A percentile compares a stretch with the other conserved stretches of the same genome.
phyloP scores from a whole-genome alignment of 2,797 vertebrate species.

The Hydrocynus forskahlii region DNA sequence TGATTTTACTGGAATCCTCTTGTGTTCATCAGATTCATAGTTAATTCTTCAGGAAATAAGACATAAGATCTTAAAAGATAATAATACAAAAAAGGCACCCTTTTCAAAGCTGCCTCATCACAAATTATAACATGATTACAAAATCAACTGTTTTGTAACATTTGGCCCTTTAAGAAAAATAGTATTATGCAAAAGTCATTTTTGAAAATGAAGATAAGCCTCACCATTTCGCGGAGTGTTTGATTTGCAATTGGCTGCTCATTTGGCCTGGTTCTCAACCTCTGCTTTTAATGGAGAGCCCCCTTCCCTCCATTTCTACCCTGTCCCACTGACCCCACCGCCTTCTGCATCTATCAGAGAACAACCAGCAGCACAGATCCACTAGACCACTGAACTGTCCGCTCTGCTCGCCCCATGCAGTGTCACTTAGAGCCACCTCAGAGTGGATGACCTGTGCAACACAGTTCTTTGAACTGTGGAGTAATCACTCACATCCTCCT shows the following conservation, averaged over 20 bases:
- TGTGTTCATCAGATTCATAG: conserved; percentile 55
- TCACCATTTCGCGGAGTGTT: conserved; percentile 84
- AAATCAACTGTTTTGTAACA: conserved; percentile 57
- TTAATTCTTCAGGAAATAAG: conserved; percentile 19
- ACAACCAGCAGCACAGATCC: conserved; percentile 97
- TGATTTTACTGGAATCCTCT: conserved; percentile 66
- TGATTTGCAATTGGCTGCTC: conserved; percentile 82
- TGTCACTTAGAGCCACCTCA: conserved; percentile 29
- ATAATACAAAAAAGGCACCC: conserved; percentile 42
- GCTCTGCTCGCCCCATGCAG: conserved; percentile 45
- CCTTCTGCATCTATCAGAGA: conserved; percentile 84
- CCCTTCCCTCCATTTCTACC: conserved; percentile 58
- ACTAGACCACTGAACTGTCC: conserved; percentile 72
- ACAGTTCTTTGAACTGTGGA: conserved; percentile 12
- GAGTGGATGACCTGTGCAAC: conserved; percentile 5
- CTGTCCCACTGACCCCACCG: conserved; percentile 65
- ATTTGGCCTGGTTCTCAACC: conserved; percentile 90
- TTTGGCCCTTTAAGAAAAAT: conserved; percentile 63
- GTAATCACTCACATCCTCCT: conserved; percentile 5
- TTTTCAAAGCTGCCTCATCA: conserved; percentile 93
- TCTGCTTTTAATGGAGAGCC: conserved; percentile 82
- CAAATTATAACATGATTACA: conserved; percentile 69
- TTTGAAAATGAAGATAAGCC: conserved; percentile 57
- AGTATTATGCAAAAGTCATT: conserved; percentile 33
- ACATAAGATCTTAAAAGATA: conserved; percentile 32